Evolutionary conservation across 2,888 invertebrate genomes (phyloP).

Genomic region (Drosophila infuscata): DNA sequence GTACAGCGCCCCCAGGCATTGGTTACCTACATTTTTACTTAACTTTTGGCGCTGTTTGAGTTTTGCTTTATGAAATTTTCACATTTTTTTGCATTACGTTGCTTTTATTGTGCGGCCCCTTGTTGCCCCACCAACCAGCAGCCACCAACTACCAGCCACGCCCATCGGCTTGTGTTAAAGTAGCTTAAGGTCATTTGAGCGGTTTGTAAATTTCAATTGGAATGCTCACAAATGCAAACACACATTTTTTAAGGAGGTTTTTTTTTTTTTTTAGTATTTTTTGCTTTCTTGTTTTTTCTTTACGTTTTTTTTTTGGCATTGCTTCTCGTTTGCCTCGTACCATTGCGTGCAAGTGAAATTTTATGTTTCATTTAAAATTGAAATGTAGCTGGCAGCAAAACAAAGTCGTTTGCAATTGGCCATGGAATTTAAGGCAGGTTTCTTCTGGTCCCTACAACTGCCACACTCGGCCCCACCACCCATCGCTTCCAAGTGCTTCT

Average conservation of each 20-base stretch:
- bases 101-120: constrained; percentile 43
- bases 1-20: constrained; percentile 49
- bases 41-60: constrained; percentile 68
- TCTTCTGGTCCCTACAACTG: constrained; percentile 20
- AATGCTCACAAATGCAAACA: constrained; percentile 44
- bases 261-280: constrained; percentile 14
- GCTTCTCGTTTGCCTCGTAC: constrained; percentile 31
- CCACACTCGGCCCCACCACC: not conserved
- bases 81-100: constrained; percentile 62
- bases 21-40: constrained; percentile 74
- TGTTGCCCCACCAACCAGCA: constrained; percentile 2
- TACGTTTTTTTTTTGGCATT: constrained; percentile 13
- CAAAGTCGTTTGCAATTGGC: constrained; percentile 64
- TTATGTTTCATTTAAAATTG: constrained; percentile 71
- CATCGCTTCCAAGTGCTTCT: not conserved
- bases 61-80: constrained; percentile 73
- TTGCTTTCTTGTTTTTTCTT: constrained; percentile 11
- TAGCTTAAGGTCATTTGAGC: constrained; percentile 72
- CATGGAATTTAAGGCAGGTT: constrained; percentile 59
- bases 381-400: constrained; percentile 64
- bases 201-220: constrained; percentile 74
- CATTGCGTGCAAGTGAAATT: constrained; percentile 59
- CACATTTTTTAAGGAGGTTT: constrained; percentile 4
- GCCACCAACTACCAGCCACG: constrained; percentile 7
- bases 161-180: constrained; percentile 54